Conservation (phyloP, 2,797 vertebrate genomes). For the Dromococcyx pavoninus region DNA sequence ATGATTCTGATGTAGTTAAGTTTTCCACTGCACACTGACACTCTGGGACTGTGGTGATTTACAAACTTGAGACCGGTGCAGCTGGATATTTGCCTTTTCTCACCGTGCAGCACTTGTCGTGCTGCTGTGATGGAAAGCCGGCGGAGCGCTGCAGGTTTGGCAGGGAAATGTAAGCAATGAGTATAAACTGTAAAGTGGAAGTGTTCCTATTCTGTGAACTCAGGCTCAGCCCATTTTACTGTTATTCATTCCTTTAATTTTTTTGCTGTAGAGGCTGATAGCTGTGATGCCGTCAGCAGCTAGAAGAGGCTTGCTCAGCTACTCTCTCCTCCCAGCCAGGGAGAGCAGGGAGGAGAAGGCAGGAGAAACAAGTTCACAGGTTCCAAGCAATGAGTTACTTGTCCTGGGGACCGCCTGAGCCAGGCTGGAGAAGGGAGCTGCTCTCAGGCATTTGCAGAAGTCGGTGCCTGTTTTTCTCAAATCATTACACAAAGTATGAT, state of each 20-base stretch:
- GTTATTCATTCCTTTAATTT: background rate
- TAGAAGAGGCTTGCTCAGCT: background rate
- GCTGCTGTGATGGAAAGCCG: background rate
- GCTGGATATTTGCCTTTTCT: background rate
- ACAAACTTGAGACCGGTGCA: rapidly evolving
- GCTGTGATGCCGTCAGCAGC: background rate
- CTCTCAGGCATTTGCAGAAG: background rate
- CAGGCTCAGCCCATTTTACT: background rate
- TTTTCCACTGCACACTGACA: rapidly evolving
- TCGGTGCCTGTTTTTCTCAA: too few species aligned
- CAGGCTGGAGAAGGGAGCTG: background rate
- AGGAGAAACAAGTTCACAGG: background rate
- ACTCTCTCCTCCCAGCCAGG: background rate
- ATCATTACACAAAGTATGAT: rapidly evolving
- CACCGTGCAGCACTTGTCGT: rapidly evolving
- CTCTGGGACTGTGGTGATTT: rapidly evolving
- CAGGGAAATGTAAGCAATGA: background rate
- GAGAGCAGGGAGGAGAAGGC: background rate
- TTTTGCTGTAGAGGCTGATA: background rate
- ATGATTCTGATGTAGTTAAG: rapidly evolving
- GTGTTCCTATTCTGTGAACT: background rate
- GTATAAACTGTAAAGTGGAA: background rate
- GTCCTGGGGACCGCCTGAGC: rapidly evolving
- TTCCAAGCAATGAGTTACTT: rapidly evolving
- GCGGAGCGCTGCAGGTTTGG: background rate